Base-by-base conservation (phyloP, 2,113 vertebrate genomes). In the Tenrec ecaudatus region DNA sequence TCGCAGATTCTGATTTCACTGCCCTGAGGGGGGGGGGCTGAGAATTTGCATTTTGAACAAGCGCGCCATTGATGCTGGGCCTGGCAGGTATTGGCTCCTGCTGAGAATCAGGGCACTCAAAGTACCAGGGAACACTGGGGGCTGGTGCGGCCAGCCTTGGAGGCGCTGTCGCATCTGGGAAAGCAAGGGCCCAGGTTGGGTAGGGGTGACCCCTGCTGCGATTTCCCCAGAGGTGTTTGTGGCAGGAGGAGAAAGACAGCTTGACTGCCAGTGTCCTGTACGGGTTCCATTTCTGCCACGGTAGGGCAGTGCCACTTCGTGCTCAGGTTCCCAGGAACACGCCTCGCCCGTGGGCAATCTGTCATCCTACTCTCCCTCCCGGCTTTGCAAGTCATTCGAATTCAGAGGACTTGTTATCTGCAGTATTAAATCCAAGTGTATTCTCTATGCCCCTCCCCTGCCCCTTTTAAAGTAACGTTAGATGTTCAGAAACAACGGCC, bases 401-500 rank as follows among this genome's bases (percentile, higher is more conserved):
- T 75, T 62, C 71, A 60, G 47, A 79, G 25, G 1, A 0, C 25
- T 29, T 40, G 75, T 96, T 88, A 89, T 71, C 78, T 36, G n/a
- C 16, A 16, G 47, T 29, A 76, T 87, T 92, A 82, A 91, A 88
- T 89, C 82, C 75, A 53, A 31, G 85, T 87, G 40, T 20, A 9
- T 69, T 69, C 78, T 79, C 79, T 75, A 19, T 62, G 79, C 27
- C 11, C 47, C 17, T 60, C 64, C 27, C 25, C 2, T 25, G 17
- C 17, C 29, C 57, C 17, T 29, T 43, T 86, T 92, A 88, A 91
- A 57, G 62, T 91, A 82, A 83, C 89, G 85, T 71, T 84, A 88
- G 69, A 25, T 73, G 33, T 83, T 91, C 85, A 79, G 88, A 89
- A 89, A 81, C 83, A 89, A 64, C 86, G 29, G 11, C 69, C 66